Evolutionary conservation across 2,113 vertebrate genomes (phyloP).

Genomic region (Microtus pennsylvanicus): DNA sequence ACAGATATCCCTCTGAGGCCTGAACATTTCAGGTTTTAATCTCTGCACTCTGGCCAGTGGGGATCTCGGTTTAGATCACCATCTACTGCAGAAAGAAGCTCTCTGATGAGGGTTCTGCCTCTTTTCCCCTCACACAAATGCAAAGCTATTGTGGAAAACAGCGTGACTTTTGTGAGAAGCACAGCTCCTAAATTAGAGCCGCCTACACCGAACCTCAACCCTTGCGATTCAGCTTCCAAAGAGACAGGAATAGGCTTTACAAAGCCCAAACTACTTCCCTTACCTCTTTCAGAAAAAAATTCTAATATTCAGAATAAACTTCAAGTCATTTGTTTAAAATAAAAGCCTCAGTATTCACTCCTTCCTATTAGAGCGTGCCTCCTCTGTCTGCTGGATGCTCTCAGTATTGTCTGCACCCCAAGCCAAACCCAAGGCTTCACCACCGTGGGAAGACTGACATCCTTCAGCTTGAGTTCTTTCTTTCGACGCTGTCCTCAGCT

Average conservation of each 20-base stretch:
- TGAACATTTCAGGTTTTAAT: no score
- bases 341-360: neutral
- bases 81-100: no score
- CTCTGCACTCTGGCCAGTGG: neutral
- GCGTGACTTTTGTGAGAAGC: neutral
- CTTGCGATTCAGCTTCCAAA: neutral
- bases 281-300: neutral
- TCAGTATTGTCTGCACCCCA: neutral
- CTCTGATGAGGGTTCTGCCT: neutral
- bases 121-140: neutral
- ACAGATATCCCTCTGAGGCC: neutral
- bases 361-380: neutral
- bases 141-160: neutral
- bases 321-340: neutral
- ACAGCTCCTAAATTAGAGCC: neutral
- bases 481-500: neutral
- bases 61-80: neutral
- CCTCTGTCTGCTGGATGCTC: neutral
- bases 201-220: neutral
- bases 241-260: neutral
- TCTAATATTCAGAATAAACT: neutral
- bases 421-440: neutral
- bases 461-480: neutral
- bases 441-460: neutral
- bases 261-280: neutral